phyloP scores from a whole-genome alignment of 2,888 invertebrate genomes.

The Molorchus minor region DNA sequence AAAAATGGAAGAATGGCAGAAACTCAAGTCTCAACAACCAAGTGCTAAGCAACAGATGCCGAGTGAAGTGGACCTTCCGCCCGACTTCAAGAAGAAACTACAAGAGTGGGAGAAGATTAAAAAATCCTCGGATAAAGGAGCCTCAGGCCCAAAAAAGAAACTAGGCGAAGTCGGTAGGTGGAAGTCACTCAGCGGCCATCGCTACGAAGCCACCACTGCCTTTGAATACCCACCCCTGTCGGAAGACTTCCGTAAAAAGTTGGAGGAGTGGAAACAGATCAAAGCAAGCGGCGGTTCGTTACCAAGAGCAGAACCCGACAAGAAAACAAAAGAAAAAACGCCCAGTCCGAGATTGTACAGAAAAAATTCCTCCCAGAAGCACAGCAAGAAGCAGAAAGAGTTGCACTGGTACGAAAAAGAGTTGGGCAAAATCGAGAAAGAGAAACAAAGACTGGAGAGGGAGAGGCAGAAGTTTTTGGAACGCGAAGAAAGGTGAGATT shows the following conservation, averaged over 20 bases:
- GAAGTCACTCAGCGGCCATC: constrained; percentile 63
- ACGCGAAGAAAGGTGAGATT: constrained; percentile 68
- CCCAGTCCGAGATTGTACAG: constrained; percentile 58
- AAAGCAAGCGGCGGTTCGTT: constrained; percentile 66
- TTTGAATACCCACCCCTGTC: constrained; percentile 74
- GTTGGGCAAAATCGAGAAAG: constrained; percentile 68
- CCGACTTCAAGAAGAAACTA: constrained; percentile 84
- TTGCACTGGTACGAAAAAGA: constrained; percentile 69
- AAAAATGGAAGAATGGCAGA: constrained; percentile 66
- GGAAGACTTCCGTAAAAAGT: constrained; percentile 84
- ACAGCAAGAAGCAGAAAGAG: constrained; percentile 60
- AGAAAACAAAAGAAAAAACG: constrained; percentile 49
- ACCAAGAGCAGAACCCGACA: constrained; percentile 38
- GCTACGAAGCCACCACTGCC: constrained; percentile 42
- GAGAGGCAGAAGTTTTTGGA: constrained; percentile 72
- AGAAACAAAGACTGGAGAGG: constrained; percentile 69
- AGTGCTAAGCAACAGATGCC: constrained; percentile 53
- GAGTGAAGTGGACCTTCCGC: constrained; percentile 76
- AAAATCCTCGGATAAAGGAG: constrained; percentile 57
- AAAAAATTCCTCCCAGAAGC: constrained; percentile 55
- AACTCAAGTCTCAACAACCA: constrained; percentile 57
- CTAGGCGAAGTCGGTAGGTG: constrained; percentile 72
- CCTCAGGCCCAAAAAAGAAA: constrained; percentile 57
- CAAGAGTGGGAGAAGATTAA: constrained; percentile 86
- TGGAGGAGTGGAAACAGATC: constrained; percentile 87